Percentiles rank a stretch among this genome's conserved stretches.
Conservation (phyloP, 1,140 invertebrate species). For the Hycleus cichorii region DNA sequence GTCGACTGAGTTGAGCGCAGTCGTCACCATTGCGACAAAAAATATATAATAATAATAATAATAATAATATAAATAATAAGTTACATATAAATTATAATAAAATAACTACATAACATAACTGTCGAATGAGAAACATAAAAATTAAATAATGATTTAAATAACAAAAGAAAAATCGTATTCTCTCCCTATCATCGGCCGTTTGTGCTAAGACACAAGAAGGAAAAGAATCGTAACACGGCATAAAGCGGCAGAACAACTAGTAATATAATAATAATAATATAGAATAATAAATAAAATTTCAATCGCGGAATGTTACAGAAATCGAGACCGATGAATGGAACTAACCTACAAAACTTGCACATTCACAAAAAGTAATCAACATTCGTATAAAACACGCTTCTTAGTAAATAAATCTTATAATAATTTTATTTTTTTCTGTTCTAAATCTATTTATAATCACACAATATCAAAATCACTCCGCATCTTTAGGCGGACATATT, state of each 20-base stretch:
- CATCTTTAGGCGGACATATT: slow-evolving; percentile 22
- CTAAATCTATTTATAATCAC: slow-evolving; percentile 38
- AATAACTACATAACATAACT: slow-evolving; percentile 43
- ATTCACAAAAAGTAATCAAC: slow-evolving; percentile 32
- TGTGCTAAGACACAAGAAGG: slow-evolving; percentile 26
- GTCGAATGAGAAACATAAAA: slow-evolving; percentile 40
- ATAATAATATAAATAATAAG: slow-evolving; percentile 41
- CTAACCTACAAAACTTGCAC: slow-evolving; percentile 37
- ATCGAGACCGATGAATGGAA: slow-evolving; percentile 38
- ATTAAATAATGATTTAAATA: slow-evolving; percentile 43
- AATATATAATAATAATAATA: slow-evolving; percentile 28
- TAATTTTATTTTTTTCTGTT: slow-evolving; percentile 20
- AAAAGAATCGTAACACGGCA: slow-evolving; percentile 18
- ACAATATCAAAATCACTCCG: slow-evolving; percentile 42
- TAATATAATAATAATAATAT: slow-evolving; percentile 22
- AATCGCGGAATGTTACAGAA: slow-evolving; percentile 39
- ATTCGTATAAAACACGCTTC: slow-evolving; percentile 39
- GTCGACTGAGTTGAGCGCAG: slow-evolving; percentile 26
- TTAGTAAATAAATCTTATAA: slow-evolving; percentile 17
- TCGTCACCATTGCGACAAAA: slow-evolving; percentile 21
- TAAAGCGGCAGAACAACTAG: slow-evolving; percentile 13
- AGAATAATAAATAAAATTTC: slow-evolving; percentile 35
- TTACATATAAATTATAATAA: slow-evolving; percentile 45
- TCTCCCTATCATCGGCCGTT: slow-evolving; percentile 32
- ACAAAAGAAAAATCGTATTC: slow-evolving; percentile 39